Evolutionary conservation across 1,140 invertebrate species (phyloP).

Genomic region (Magallana angulata): DNA sequence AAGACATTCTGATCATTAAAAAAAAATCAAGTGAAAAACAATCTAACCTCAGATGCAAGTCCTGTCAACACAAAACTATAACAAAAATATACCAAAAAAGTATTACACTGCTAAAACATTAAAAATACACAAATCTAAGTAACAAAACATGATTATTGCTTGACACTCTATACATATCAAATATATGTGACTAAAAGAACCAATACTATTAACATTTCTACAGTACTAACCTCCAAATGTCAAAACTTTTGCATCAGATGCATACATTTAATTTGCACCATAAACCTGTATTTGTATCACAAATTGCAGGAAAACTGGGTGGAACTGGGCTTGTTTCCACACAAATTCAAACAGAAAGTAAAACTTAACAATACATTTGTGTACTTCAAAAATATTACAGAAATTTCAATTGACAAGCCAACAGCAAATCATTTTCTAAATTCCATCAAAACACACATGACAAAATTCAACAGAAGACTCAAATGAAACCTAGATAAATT

Average conservation of each 20-base stretch:
- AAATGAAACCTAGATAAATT: too few species aligned
- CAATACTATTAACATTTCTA: constrained; percentile 30
- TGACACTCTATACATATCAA: constrained; percentile 3
- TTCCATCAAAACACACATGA: not conserved
- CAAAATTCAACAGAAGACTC: not conserved
- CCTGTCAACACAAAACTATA: constrained; percentile 2
- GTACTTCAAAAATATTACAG: too few species aligned
- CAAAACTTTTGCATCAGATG: constrained; percentile 27
- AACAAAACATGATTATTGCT: constrained; percentile 30
- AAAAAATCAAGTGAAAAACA: not conserved
- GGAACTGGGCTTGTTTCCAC: too few species aligned
- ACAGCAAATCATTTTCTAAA: not conserved
- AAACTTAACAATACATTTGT: too few species aligned
- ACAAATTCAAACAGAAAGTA: too few species aligned
- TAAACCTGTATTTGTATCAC: constrained; percentile 12
- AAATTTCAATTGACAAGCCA: too few species aligned
- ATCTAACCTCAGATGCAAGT: constrained; percentile 16
- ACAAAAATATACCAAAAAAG: not conserved
- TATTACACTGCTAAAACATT: not conserved
- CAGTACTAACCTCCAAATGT: not conserved
- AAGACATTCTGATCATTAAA: not conserved
- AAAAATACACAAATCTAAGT: constrained; percentile 29
- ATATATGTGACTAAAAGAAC: not conserved
- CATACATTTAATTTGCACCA: not conserved
- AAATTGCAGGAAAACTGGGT: not conserved